These are phyloP conservation scores for Boloria selene DNA, from an alignment of 2,888 invertebrate genomes.

Conservation along the genomic window DNA sequence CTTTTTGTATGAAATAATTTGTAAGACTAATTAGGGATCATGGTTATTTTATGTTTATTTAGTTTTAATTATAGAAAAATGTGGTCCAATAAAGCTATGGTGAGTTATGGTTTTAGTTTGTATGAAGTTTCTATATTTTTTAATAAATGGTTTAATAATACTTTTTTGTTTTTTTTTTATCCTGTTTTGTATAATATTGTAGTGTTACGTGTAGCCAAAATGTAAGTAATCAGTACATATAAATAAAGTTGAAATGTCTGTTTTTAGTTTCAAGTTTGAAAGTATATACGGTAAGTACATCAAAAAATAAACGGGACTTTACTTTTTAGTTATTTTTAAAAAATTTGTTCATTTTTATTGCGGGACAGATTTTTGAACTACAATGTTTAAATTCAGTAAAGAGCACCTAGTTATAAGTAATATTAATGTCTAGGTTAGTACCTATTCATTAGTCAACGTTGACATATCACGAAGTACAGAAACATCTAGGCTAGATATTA, in stretches of 20 bases:
- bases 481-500: constrained; percentile 14
- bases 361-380: no score
- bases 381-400: no score
- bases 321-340: no score
- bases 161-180: constrained; percentile 21
- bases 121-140: constrained; percentile 58
- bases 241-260: no score
- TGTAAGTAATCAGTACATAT: no score
- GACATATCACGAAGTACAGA: constrained; percentile 1
- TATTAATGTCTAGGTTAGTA: not conserved
- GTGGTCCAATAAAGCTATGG: constrained; percentile 45
- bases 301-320: no score
- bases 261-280: no score
- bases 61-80: constrained; percentile 42
- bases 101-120: constrained; percentile 46
- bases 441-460: not conserved
- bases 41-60: constrained; percentile 45
- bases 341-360: no score
- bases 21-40: constrained; percentile 33
- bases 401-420: constrained; percentile 4
- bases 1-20: no score
- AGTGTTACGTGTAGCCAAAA: no score
- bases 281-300: no score
- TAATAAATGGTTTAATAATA: constrained; percentile 54
- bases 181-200: not conserved